Conservation (phyloP, 2,113 vertebrate genomes). For the Urocitellus parryii region DNA sequence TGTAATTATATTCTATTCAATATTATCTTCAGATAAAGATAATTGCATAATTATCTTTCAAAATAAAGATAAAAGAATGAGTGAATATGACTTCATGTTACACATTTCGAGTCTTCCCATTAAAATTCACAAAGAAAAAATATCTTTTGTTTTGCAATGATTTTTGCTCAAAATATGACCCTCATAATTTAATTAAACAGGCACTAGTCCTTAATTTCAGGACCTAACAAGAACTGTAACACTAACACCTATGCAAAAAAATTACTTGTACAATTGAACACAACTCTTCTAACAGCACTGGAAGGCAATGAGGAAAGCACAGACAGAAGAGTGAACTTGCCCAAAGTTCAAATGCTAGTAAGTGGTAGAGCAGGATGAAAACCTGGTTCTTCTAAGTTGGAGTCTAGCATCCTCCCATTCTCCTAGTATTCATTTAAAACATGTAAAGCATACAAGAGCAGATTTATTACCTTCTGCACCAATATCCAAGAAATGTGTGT, state of each 20-base stretch:
- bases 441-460: not conserved
- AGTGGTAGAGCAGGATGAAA: not conserved
- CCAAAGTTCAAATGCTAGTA: not conserved
- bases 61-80: not conserved
- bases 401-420: not conserved
- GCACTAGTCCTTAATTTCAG: not conserved
- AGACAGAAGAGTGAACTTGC: not conserved
- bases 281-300: not conserved
- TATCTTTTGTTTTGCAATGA: not conserved
- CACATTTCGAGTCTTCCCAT: not conserved
- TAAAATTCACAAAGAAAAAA: not conserved
- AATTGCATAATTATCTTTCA: too few species aligned
- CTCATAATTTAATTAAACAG: slow-evolving; percentile 28
- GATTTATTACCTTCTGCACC: not conserved
- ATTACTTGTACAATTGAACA: slow-evolving; percentile 22
- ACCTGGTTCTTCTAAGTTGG: not conserved
- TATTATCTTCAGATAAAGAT: not conserved
- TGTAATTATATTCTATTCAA: not conserved
- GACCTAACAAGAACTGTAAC: not conserved
- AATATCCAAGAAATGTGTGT: not conserved
- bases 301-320: not conserved
- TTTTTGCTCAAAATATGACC: slow-evolving; percentile 24
- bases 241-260: not conserved
- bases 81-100: not conserved
- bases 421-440: slow-evolving; percentile 34